Evolutionary conservation across 2,888 invertebrate genomes (phyloP).

Genomic region (Pristionchus arcanus): DNA sequence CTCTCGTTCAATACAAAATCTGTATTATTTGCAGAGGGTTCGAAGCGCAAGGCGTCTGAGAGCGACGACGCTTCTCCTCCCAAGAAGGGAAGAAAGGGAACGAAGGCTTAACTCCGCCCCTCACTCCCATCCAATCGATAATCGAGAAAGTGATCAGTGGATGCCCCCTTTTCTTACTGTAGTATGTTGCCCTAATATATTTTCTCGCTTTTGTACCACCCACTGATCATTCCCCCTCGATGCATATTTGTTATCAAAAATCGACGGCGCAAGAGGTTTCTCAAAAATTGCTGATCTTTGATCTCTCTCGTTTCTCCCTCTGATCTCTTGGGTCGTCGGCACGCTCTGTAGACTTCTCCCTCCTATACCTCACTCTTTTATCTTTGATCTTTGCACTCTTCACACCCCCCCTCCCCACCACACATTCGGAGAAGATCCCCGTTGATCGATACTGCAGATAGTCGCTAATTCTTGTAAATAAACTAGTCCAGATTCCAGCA

Average conservation of each 20-base stretch:
- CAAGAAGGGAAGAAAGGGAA: constrained; percentile 44
- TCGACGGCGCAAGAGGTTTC: constrained; percentile 37
- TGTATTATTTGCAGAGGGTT: constrained; percentile 26
- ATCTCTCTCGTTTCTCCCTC: background rate
- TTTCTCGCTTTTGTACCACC: background rate
- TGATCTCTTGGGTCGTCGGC: constrained; percentile 50
- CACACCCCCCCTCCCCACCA: background rate
- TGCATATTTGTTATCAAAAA: constrained; percentile 33
- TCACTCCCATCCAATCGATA: constrained; percentile 13
- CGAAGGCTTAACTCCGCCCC: constrained; percentile 6
- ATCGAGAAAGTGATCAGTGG: constrained; percentile 27
- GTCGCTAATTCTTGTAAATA: background rate
- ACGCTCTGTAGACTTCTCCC: constrained; percentile 36
- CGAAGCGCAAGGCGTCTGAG: constrained; percentile 54
- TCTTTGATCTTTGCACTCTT: background rate
- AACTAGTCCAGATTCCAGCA: background rate
- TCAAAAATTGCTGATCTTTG: background rate
- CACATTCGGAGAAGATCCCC: constrained; percentile 36
- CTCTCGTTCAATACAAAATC: background rate
- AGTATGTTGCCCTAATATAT: constrained; percentile 5
- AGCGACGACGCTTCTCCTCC: constrained; percentile 51
- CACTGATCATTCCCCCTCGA: constrained; percentile 10
- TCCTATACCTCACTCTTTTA: constrained; percentile 20
- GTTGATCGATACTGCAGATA: constrained; percentile 17
- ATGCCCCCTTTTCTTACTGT: background rate